Percentiles rank a stretch among this genome's conserved stretches.
phyloP scores from a whole-genome alignment of 2,797 vertebrate species.

The Enteromius anoplus region DNA sequence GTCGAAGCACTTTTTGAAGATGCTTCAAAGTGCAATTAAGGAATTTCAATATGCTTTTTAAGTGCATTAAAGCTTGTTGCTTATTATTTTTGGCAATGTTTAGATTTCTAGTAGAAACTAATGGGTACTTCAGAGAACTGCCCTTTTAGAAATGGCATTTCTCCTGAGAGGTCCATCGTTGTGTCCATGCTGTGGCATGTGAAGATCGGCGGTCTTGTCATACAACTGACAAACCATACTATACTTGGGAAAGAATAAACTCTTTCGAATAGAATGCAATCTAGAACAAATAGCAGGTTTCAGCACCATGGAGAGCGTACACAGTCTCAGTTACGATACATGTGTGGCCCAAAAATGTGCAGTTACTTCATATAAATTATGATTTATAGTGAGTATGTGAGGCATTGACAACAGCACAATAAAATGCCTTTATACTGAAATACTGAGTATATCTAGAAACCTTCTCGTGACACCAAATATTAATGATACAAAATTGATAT shows the following conservation, averaged over 20 bases:
- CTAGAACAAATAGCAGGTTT: conserved; percentile 20
- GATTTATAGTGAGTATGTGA: background rate
- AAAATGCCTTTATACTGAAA: background rate
- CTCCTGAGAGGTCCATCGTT: background rate
- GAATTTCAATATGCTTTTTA: background rate
- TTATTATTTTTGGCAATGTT: background rate
- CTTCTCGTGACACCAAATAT: background rate
- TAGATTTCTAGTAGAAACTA: conserved; percentile 10
- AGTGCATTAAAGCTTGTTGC: background rate
- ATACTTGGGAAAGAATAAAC: background rate
- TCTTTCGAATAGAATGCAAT: background rate
- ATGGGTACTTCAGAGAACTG: conserved; percentile 7
- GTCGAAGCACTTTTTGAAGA: background rate
- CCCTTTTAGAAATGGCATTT: background rate
- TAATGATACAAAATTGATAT: conserved; percentile 32
- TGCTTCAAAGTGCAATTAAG: background rate
- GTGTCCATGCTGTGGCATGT: background rate
- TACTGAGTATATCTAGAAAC: conserved; percentile 12
- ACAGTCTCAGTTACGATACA: background rate
- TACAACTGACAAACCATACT: background rate
- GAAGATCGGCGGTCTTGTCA: background rate
- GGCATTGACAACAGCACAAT: background rate
- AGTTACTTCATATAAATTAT: background rate
- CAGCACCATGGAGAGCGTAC: conserved; percentile 63
- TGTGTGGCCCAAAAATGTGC: background rate